phyloP scores from a whole-genome alignment of 2,888 invertebrate species.

The Nemoura dubitans region DNA sequence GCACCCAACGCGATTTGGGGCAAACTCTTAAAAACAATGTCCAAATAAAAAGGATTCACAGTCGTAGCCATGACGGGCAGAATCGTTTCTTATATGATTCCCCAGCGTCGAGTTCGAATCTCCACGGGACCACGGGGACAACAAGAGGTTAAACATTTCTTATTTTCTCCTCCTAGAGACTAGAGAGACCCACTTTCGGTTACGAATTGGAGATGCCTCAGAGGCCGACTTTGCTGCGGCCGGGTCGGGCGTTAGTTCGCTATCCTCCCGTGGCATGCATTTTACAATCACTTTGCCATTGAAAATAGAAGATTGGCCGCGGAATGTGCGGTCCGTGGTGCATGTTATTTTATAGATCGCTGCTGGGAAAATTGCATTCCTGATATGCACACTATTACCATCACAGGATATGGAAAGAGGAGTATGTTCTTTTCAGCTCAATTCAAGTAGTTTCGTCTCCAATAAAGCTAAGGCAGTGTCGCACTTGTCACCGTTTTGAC shows the following conservation, averaged over 20 bases:
- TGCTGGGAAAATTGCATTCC: not conserved
- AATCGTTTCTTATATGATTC: slow-evolving; percentile 15
- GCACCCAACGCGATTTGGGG: not conserved
- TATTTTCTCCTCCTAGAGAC: not conserved
- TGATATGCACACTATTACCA: not conserved
- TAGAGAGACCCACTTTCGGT: not conserved
- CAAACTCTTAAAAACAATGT: not conserved
- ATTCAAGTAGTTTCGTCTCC: not conserved
- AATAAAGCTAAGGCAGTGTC: too few species aligned
- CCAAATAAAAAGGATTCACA: slow-evolving; percentile 13
- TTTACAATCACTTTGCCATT: not conserved
- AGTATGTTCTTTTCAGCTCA: not conserved
- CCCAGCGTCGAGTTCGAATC: not conserved
- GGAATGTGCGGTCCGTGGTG: not conserved
- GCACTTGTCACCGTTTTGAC: too few species aligned
- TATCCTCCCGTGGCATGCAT: not conserved
- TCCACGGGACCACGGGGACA: not conserved
- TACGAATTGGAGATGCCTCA: not conserved
- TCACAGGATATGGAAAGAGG: not conserved
- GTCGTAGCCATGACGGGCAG: not conserved
- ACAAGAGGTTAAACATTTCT: slow-evolving; percentile 1
- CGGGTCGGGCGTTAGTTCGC: not conserved
- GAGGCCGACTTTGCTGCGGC: not conserved
- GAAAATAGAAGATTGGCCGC: not conserved
- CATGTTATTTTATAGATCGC: not conserved